Evolutionary conservation across 2,113 vertebrate species (phyloP), one percentile per base, ranked within the genome.

Genomic region (Saguinus imperator): DNA sequence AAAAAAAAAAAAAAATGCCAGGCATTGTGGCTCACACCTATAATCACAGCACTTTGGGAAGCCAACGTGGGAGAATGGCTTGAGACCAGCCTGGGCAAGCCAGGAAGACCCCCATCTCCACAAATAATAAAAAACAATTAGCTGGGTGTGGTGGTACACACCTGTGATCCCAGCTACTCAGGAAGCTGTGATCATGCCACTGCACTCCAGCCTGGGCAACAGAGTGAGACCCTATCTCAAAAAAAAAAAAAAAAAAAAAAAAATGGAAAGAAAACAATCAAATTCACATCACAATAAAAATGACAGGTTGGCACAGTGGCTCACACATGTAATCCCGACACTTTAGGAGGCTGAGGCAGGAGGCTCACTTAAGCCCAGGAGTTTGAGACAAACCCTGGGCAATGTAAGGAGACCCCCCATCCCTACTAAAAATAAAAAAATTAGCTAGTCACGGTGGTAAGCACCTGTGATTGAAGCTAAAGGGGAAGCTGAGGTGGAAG

Each of bases 221-320:
- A 68, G 66, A 68, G 66, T 68, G 16, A 68, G 66, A 68, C 32
- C 32, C 32, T 35, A 14, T 17, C 16, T 68, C 32, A 68, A 68
- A 68, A 68, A 68, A 66, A 66, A 29, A 35, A 68, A 68, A 68
- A 66, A n/a, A n/a, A n/a, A n/a, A n/a, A n/a, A n/a, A n/a, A n/a
- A n/a, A n/a, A n/a, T n/a, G 6, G 32, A 68, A 68, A 35, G 29
- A 64, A 64, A 29, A 29, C 58, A 90, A 94, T 57, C 37, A 87
- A 45, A 95, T 52, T 48, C n/a, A 58, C 40, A 94, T 45, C 1
- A 55, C 86, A 86, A 89, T 66, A 94, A 89, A 91, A 80, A 64
- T 13, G 27, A 64, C 61, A 64, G 61, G 27, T 64, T 64, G 61
- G 61, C 61, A 64, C 61, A 29, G 61, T 64, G 61, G 61, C 27